Evolutionary conservation across 2,888 invertebrate genomes (phyloP), one percentile per base, ranked within the genome.

Genomic region (Falcaria lacertinaria): DNA sequence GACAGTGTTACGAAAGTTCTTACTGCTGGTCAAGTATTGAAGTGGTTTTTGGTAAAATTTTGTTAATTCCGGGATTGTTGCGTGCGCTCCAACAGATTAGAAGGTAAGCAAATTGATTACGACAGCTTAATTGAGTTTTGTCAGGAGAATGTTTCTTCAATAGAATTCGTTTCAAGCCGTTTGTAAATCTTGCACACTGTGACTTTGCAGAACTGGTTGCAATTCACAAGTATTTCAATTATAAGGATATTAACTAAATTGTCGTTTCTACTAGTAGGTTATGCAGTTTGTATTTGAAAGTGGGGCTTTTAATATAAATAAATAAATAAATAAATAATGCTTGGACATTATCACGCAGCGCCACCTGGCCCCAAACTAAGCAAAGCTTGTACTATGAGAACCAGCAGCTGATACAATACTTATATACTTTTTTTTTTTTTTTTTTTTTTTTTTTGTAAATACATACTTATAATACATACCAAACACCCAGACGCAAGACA

Each of bases 1-100:
- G 78, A 81, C 78, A 73, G 79, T 82, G 83, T 71, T 75, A 69
- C 70, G 66, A 75, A 72, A 77, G 75, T 79, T 78, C 53, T 62
- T 59, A 50, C 59, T 47, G 47, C 52, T 44, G 56, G 57, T 54
- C 58, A 50, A 60, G 44, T 55, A 58, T 52, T 45, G 25, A 58
- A 70, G 72, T 73, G 73, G 52, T 65, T 65, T 64, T 63, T 69
- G 61, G 54, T 60, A 67, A 61, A 69, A 64, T 67, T 72, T 73
- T 71, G 63, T 63, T 57, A 60, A 70, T 71, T 79, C 73, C 76
- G 80, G 82, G 75, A 83, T 82, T 82, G 66, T 74, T 74, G 70
- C 74, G 66, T 70, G 74, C 38, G 40, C 49, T 52, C 42, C 11
- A 28, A 28, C 59, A 57, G 63, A 64, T 61, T 57, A 57, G 57